A percentile compares a stretch with the other conserved stretches of the same genome.
These are phyloP conservation scores for Neoitamus cyanurus DNA, from an alignment of 2,888 invertebrate genomes.

Conservation along the genomic window DNA sequence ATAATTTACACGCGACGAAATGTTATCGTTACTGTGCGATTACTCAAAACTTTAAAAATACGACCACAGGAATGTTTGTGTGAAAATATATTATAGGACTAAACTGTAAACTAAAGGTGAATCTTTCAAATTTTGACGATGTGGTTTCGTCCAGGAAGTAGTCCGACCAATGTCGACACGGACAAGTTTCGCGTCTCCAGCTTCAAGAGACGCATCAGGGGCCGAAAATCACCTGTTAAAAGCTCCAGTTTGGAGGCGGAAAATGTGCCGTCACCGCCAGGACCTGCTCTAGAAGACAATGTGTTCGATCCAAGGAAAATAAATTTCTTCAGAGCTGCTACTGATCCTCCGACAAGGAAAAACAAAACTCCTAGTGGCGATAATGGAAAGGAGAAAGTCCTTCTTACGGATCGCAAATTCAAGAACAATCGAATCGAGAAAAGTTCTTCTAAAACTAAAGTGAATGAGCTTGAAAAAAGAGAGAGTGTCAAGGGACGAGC, in stretches of 20 bases:
- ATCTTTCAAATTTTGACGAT: conserved; percentile 37
- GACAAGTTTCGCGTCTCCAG: conserved; percentile 55
- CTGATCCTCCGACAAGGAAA: conserved; percentile 17
- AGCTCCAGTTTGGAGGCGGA: conserved; percentile 48
- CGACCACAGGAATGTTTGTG: not conserved
- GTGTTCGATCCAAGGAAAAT: not conserved
- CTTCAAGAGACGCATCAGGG: conserved; percentile 57
- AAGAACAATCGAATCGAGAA: conserved; percentile 63
- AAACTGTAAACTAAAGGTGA: not conserved
- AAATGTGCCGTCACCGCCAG: not conserved
- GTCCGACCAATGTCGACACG: conserved; percentile 48
- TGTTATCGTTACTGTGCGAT: conserved; percentile 16
- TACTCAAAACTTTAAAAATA: conserved; percentile 28
- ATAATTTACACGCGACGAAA: not conserved
- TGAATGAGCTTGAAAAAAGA: conserved; percentile 57
- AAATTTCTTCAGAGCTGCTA: not conserved
- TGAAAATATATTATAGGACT: conserved; percentile 31
- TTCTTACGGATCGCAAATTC: conserved; percentile 62
- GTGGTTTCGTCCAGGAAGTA: conserved; percentile 54
- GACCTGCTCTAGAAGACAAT: conserved; percentile 30
- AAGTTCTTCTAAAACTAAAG: conserved; percentile 62
- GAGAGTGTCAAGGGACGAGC: conserved; percentile 58
- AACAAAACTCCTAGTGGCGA: conserved; percentile 50
- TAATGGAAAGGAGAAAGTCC: conserved; percentile 60
- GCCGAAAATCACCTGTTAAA: conserved; percentile 53